Base-by-base conservation (phyloP, 2,797 vertebrate genomes). In the Oreortyx pictus region DNA sequence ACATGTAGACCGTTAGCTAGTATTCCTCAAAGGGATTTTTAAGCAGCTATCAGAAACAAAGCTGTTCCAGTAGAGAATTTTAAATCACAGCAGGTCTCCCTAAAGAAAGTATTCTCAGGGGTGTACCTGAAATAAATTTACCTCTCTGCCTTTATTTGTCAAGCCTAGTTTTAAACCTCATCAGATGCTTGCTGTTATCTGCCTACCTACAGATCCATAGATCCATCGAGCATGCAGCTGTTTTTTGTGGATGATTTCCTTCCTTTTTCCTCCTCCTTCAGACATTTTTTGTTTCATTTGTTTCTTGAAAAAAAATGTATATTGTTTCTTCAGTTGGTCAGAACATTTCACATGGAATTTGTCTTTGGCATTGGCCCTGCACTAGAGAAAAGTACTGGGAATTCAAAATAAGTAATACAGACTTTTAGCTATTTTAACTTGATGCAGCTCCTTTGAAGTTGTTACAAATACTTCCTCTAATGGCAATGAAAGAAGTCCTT, bases 351-450 rank as follows among this genome's bases (percentile, higher is more conserved):
- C 24, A 19, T 1, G 0, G 0, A 67, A 68, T 91, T 82, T 74
- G n/a, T 62, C 78, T 50, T 75, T 76, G 57, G 59, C 76, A 83
- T 85, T 47, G 60, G 61, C 75, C 71, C n/a, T 47, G 43, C 61
- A 84, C 81, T 77, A 57, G 54, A 80, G 74, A 91, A 88, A 66
- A 61, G 10, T 14, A 67, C 39, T 25, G 39, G 23, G 41, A 29
- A 86, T 83, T 81, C 92, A 67, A 91, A 84, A 61, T 14, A 43
- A 6, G 23, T 52, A 22, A 37, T 37, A 22, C 52, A 79, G 37
- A 8, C 52, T 86, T 89, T 77, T 46, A 86, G 82, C 76, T 89
- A 60, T 68, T 88, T 89, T 74, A 79, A 79, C 18, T 60, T 81
- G 47, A 78, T 75, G 59, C 23, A 1, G 67, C 64, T 89, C 88